These are phyloP conservation scores for Aphidius gifuensis DNA, from an alignment of 1,140 invertebrate genomes.

Conservation along the genomic window DNA sequence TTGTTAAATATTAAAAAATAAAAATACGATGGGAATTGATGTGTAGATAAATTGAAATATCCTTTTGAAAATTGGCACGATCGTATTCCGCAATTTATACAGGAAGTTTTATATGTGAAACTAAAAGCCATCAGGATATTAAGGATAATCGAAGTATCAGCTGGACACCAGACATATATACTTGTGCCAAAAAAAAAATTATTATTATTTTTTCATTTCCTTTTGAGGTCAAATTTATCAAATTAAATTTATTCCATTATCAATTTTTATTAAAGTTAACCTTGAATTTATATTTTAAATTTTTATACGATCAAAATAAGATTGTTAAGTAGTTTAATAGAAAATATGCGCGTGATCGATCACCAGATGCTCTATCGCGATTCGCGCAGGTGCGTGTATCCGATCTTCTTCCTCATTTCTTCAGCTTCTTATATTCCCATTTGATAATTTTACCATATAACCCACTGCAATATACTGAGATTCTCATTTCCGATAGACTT, in stretches of 20 bases:
- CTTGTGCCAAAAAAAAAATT: no score
- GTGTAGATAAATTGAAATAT: no score
- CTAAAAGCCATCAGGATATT: no score
- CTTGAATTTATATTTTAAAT: slow-evolving; percentile 6
- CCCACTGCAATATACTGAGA: slow-evolving; percentile 9
- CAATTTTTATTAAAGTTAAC: slow-evolving; percentile 6
- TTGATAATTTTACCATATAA: slow-evolving; percentile 7
- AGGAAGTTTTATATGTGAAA: no score
- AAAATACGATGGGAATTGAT: no score
- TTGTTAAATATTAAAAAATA: no score
- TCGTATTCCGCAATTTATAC: no score
- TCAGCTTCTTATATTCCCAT: slow-evolving; percentile 8
- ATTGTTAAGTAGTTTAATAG: no score
- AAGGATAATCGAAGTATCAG: no score
- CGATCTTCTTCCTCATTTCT: slow-evolving; percentile 10
- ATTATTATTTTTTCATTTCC: slow-evolving; percentile 19
- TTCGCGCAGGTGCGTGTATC: slow-evolving; percentile 16
- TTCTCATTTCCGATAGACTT: slow-evolving; percentile 29
- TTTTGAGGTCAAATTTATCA: not conserved
- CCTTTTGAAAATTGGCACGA: no score
- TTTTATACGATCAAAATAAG: not conserved
- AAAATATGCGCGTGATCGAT: slow-evolving; percentile 14
- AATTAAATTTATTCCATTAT: slow-evolving; percentile 11
- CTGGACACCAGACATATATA: no score
- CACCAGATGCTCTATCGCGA: slow-evolving; percentile 22